These are phyloP conservation scores for Drosophila erecta DNA, from an alignment of 1,140 invertebrate species.

Conservation along the genomic window DNA sequence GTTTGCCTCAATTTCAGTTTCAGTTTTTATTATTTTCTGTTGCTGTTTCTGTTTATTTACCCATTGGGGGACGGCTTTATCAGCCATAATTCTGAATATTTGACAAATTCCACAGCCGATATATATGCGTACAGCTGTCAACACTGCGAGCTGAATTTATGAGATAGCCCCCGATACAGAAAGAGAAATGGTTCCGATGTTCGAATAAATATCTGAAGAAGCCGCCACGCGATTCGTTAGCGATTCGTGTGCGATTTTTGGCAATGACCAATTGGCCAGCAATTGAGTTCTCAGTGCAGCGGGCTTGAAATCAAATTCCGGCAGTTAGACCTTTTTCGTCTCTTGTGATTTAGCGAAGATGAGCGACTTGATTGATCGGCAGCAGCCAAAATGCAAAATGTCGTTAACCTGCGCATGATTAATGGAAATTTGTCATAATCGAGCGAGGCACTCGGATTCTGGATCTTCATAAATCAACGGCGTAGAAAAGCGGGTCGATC, in stretches of 20 bases:
- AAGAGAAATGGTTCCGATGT: constrained; percentile 40
- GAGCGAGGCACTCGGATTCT: constrained; percentile 19
- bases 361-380: constrained; percentile 58
- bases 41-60: constrained; percentile 39
- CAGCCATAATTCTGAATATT: constrained; percentile 55
- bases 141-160: constrained; percentile 53
- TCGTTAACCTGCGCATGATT: constrained; percentile 76
- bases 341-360: neutral
- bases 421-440: constrained; percentile 77
- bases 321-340: neutral
- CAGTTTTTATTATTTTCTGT: constrained; percentile 14
- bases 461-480: constrained; percentile 68
- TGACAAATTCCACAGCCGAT: constrained; percentile 51
- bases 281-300: constrained; percentile 11
- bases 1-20: constrained; percentile 31
- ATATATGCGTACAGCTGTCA: constrained; percentile 50
- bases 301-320: neutral
- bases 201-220: constrained; percentile 30
- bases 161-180: constrained; percentile 34
- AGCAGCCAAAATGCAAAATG: constrained; percentile 66
- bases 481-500: constrained; percentile 60
- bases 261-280: neutral
- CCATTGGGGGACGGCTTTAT: constrained; percentile 43
- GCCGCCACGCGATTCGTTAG: constrained; percentile 23
- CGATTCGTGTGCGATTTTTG: constrained; percentile 32